Evolutionary conservation across 2,797 vertebrate species (phyloP), one percentile per base, ranked within the genome.

Genomic region (Denticeps clupeoides): DNA sequence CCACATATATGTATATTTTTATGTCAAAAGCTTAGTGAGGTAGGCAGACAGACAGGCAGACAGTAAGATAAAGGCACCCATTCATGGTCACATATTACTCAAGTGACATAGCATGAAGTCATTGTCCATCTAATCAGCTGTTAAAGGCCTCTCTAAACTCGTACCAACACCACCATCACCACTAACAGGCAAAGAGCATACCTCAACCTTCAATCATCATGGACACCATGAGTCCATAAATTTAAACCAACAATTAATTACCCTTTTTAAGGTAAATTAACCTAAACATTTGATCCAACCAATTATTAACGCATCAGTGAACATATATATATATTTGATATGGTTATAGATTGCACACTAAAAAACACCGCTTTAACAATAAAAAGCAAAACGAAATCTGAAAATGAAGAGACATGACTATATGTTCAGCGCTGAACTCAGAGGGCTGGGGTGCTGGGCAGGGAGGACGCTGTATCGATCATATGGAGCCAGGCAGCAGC

Each of bases 81-180:
- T 63, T 69, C 59, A 44, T 22, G 60, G 69, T 49, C 29, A 47
- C 50, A 41, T 53, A 62, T 76, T 60, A 61, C 68, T 73, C 51
- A 75, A 66, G 60, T 70, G 62, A 65, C 60, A 70, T 58, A 64
- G 67, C 51, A 75, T 79, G 77, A 59, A 62, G 64, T 65, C 78
- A 73, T 74, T 72, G 70, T 77, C 68, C 71, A 64, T 69, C 51
- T 70, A 69, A 80, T 63, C 67, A 71, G 74, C 69, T 56, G 56
- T 80, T 75, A 81, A 73, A 79, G 74, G 68, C 72, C 32, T 31
- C 55, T 48, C 52, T 47, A 63, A 57, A 51, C 58, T 49, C 57
- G 45, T 59, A 51, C 41, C 51, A 56, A 49, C 43, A 35, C 40
- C 50, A 45, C n/a, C n/a, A 40, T 38, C 35, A 38, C 35, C 35